A percentile compares a stretch with the other conserved stretches of the same genome.
Conservation (phyloP, 2,888 invertebrate genomes). For the Drosophila histrio region DNA sequence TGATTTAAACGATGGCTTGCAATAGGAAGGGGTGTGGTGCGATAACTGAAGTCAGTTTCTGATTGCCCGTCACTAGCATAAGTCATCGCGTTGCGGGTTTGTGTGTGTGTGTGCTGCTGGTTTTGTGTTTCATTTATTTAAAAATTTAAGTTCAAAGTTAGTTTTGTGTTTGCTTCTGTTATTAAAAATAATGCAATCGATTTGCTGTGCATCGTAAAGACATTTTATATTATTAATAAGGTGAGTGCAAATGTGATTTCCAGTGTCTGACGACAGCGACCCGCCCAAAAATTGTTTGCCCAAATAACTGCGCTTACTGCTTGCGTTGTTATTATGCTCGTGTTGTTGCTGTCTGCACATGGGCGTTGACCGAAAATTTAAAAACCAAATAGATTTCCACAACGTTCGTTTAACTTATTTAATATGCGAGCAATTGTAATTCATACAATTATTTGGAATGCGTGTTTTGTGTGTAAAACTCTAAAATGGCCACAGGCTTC, state of each 20-base stretch:
- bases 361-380: constrained; percentile 80
- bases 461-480: constrained; percentile 2
- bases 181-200: constrained; percentile 55
- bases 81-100: constrained; percentile 73
- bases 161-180: constrained; percentile 63
- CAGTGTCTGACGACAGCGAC: constrained; percentile 39
- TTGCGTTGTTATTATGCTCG: constrained; percentile 68
- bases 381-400: constrained; percentile 8
- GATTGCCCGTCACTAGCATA: constrained; percentile 49
- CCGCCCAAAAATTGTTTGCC: constrained; percentile 71
- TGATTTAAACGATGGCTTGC: neutral
- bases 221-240: constrained; percentile 28
- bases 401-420: neutral
- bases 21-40: constrained; percentile 53
- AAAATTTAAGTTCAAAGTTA: constrained; percentile 63
- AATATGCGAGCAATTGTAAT: neutral
- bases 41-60: constrained; percentile 44
- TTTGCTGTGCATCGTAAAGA: constrained; percentile 21
- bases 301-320: constrained; percentile 63
- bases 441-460: neutral
- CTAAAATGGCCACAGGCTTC: constrained; percentile 17
- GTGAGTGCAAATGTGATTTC: constrained; percentile 46
- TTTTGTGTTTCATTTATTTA: constrained; percentile 66
- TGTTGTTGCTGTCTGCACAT: constrained; percentile 61
- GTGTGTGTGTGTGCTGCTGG: constrained; percentile 41